phyloP scores from a whole-genome alignment of 2,797 vertebrate genomes.

The Basileuterus tristriatus region DNA sequence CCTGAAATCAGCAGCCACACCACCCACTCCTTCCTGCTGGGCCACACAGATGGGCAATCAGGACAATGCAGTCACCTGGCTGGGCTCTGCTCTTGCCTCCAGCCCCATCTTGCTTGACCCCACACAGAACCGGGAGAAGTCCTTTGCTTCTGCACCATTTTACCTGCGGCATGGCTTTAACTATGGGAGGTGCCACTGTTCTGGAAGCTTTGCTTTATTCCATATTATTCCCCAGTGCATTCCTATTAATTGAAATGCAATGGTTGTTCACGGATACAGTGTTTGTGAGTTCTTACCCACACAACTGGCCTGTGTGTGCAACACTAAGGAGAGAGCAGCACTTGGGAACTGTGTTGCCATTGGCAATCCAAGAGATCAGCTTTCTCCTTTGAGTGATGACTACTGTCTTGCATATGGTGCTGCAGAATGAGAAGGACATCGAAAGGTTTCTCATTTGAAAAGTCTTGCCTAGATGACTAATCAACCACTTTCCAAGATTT shows the following conservation, averaged over 20 bases:
- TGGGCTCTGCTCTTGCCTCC: neutral
- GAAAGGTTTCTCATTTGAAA: neutral
- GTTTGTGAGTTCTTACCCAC: neutral
- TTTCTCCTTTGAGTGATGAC: neutral
- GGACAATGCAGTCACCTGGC: accelerated
- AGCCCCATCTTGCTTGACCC: accelerated
- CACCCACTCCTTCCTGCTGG: neutral
- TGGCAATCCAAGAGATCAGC: neutral
- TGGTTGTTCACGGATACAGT: neutral
- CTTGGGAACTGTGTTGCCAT: neutral
- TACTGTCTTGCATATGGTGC: neutral
- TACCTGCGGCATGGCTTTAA: neutral
- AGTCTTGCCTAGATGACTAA: neutral
- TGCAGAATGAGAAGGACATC: neutral
- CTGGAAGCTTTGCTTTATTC: neutral
- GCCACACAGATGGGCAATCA: neutral
- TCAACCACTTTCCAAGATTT: neutral
- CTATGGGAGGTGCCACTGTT: neutral
- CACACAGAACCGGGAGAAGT: neutral
- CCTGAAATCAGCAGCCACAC: neutral
- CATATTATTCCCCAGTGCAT: neutral
- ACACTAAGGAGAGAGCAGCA: neutral
- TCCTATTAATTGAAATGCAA: neutral
- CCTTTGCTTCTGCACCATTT: neutral
- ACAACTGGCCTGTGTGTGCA: neutral